Conservation (phyloP, 2,113 vertebrate species). For the Ciconia stormi region DNA sequence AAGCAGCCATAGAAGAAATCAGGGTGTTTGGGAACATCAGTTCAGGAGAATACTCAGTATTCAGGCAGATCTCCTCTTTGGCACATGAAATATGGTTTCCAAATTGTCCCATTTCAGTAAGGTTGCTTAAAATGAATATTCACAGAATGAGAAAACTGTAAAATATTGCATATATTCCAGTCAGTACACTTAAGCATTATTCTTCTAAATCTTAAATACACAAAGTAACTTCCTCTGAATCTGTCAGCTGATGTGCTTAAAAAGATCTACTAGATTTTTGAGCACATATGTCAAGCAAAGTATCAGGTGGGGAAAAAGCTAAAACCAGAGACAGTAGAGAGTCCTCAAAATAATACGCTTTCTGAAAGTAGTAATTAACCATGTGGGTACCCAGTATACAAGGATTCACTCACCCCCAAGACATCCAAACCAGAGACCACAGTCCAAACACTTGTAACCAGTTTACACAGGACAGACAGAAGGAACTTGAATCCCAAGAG, state of each 20-base stretch:
- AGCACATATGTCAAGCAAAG: neutral
- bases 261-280: neutral
- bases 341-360: neutral
- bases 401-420: constrained; percentile 29
- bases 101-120: constrained; percentile 78
- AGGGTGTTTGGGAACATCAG: constrained; percentile 9
- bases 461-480: neutral
- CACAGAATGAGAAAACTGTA: constrained; percentile 78
- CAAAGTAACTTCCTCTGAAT: constrained; percentile 42
- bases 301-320: neutral
- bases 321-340: neutral
- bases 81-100: constrained; percentile 69
- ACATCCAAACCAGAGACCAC: constrained; percentile 6
- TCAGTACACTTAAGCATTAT: constrained; percentile 61
- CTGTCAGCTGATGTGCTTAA: constrained; percentile 16
- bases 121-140: constrained; percentile 81
- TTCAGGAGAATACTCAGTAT: constrained; percentile 27
- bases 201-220: constrained; percentile 50
- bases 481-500: neutral
- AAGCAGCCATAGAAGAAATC: constrained; percentile 39
- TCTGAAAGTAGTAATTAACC: neutral
- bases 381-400: neutral
- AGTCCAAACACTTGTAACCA: neutral
- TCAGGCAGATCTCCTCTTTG: constrained; percentile 59
- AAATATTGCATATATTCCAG: constrained; percentile 66